Evolutionary conservation across 2,797 vertebrate genomes (phyloP).

Genomic region (Merluccius polli): DNA sequence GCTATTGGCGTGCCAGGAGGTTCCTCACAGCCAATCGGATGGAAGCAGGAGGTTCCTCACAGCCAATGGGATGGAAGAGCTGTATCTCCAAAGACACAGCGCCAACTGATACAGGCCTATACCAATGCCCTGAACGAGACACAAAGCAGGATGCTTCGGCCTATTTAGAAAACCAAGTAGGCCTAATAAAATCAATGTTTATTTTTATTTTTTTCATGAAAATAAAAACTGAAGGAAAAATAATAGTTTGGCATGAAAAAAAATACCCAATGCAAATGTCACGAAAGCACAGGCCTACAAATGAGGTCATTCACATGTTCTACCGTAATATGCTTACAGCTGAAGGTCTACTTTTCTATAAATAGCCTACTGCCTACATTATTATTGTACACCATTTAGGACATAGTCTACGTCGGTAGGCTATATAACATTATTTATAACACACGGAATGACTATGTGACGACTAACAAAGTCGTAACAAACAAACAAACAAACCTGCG

Average conservation of each 20-base stretch:
- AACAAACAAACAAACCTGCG: not conserved
- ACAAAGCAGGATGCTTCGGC: not conserved
- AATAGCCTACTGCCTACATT: not conserved
- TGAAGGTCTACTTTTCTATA: too few species aligned
- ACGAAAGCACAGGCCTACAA: not conserved
- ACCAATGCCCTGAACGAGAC: not conserved
- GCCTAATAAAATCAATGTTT: not conserved
- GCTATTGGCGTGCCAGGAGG: conserved; percentile 43
- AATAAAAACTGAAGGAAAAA: not conserved
- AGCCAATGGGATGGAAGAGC: conserved; percentile 19
- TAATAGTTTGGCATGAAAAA: not conserved
- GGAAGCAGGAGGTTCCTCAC: conserved; percentile 12
- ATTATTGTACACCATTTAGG: not conserved
- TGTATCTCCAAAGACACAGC: not conserved
- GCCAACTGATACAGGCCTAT: not conserved
- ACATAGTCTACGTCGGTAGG: not conserved
- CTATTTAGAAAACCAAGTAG: not conserved
- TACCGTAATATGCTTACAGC: too few species aligned
- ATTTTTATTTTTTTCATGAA: not conserved
- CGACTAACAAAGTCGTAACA: too few species aligned
- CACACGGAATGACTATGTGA: not conserved
- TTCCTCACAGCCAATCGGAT: conserved; percentile 38
- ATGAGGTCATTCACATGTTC: not conserved
- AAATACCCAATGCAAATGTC: not conserved
- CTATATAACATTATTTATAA: not conserved